phyloP scores from a whole-genome alignment of 37 sponge, comb jelly and placozoan species.

The Lycopodina hypogea region DNA sequence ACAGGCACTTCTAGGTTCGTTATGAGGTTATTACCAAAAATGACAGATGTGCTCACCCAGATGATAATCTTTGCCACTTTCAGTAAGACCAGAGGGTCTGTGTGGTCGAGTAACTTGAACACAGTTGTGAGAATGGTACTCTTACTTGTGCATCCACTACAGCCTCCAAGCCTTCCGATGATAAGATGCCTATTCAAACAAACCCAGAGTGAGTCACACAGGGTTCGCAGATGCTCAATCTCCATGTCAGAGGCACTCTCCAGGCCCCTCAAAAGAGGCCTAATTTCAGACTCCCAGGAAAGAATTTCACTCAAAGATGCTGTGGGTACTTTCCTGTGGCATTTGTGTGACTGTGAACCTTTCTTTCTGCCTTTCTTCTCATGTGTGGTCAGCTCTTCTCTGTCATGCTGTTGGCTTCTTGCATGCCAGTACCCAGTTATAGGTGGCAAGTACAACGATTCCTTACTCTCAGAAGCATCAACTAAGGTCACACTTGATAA shows the following conservation, averaged over 20 bases:
- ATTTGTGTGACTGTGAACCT: background rate
- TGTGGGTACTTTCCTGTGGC: conserved; percentile 17
- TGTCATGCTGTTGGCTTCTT: background rate
- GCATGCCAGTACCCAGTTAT: background rate
- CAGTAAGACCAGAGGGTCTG: conserved; percentile 55
- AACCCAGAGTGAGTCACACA: conserved; percentile 42
- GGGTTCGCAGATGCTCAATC: conserved; percentile 18
- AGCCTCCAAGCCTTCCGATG: conserved; percentile 63
- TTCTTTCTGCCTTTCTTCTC: background rate
- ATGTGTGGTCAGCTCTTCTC: background rate
- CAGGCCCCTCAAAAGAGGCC: conserved; percentile 51
- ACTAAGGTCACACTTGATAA: too few relatives aligned
- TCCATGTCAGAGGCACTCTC: conserved; percentile 10
- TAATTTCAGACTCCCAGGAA: conserved; percentile 58
- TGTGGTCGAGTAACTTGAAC: conserved; percentile 59
- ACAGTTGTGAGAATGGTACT: conserved; percentile 38
- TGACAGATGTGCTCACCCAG: conserved; percentile 45
- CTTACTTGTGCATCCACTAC: conserved; percentile 52
- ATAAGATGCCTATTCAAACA: conserved; percentile 18
- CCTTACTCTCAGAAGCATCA: too few relatives aligned
- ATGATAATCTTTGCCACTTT: conserved; percentile 68
- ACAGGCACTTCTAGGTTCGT: too few relatives aligned
- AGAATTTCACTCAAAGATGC: conserved; percentile 4
- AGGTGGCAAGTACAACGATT: background rate
- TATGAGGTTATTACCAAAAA: too few relatives aligned